Percentiles rank a stretch among this genome's conserved stretches.
phyloP scores from a whole-genome alignment of 2,797 vertebrate species.

The Lutjanus argentimaculatus region DNA sequence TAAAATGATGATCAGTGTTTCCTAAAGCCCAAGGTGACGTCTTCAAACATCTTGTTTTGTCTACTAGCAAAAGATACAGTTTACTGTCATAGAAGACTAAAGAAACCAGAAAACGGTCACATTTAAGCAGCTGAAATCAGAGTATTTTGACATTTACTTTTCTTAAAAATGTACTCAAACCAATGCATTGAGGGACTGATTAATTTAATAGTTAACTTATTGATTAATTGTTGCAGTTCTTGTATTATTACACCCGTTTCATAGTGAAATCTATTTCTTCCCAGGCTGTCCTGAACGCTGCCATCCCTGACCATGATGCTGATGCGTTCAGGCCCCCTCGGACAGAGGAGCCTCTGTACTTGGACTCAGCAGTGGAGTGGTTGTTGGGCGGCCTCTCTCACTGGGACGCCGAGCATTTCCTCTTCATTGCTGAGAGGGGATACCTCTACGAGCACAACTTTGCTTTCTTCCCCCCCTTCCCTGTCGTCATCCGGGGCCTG shows the following conservation, averaged over 20 bases:
- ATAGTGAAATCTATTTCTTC: conserved; percentile 13
- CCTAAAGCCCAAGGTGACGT: too few species aligned
- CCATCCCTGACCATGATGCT: conserved; percentile 94
- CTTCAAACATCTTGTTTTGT: too few species aligned
- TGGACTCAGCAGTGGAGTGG: conserved; percentile 87
- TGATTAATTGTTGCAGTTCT: too few species aligned
- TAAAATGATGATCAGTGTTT: too few species aligned
- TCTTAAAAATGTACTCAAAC: too few species aligned
- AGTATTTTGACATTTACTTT: too few species aligned
- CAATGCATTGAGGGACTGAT: too few species aligned
- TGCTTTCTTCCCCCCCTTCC: conserved; percentile 95
- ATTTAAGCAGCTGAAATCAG: too few species aligned
- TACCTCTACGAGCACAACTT: conserved; percentile 97
- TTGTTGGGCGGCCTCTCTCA: conserved; percentile 92
- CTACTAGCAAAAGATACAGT: too few species aligned
- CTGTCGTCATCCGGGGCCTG: conserved; percentile 84
- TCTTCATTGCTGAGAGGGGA: conserved; percentile 95
- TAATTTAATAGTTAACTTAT: too few species aligned
- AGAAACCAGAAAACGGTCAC: too few species aligned
- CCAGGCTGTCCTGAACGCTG: conserved; percentile 91
- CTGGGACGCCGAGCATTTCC: conserved; percentile 97
- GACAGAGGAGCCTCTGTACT: conserved; percentile 68
- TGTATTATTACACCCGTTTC: not conserved
- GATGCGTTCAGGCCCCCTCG: conserved; percentile 95
- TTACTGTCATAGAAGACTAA: too few species aligned